phyloP scores from a whole-genome alignment of 2,888 invertebrate species.

The Bembecia ichneumoniformis region DNA sequence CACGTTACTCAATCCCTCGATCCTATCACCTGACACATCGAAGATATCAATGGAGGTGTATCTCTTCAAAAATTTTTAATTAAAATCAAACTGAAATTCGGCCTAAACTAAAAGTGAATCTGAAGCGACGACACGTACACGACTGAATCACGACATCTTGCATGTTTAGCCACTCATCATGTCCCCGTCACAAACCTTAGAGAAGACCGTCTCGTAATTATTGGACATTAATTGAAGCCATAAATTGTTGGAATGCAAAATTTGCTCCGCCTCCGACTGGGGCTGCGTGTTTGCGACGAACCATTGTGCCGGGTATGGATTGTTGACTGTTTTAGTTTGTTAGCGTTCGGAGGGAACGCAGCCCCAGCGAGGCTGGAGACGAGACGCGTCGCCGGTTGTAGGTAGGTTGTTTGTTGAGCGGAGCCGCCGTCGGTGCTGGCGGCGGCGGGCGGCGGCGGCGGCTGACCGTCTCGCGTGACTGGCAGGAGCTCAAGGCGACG shows the following conservation, averaged over 20 bases:
- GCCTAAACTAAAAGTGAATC: conserved; percentile 37
- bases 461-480: conserved; percentile 49
- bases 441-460: conserved; percentile 51
- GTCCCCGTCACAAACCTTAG: conserved; percentile 67
- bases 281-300: conserved; percentile 34
- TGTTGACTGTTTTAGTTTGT: background rate
- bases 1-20: conserved; percentile 28
- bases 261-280: conserved; percentile 45
- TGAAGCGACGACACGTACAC: conserved; percentile 38
- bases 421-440: conserved; percentile 28
- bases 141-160: conserved; percentile 58
- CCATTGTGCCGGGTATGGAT: background rate
- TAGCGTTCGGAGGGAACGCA: conserved; percentile 11
- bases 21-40: conserved; percentile 38
- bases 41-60: conserved; percentile 21
- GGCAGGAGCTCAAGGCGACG: conserved; percentile 87
- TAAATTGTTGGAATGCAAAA: conserved; percentile 45
- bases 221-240: conserved; percentile 53
- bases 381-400: conserved; percentile 33
- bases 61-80: conserved; percentile 8
- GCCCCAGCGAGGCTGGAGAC: conserved; percentile 44
- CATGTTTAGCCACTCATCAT: conserved; percentile 68
- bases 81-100: conserved; percentile 36
- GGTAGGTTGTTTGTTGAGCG: conserved; percentile 38
- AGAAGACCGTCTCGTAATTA: conserved; percentile 57